phyloP scores from a whole-genome alignment of 2,888 invertebrate species.

The Criorhina ranunculi region DNA sequence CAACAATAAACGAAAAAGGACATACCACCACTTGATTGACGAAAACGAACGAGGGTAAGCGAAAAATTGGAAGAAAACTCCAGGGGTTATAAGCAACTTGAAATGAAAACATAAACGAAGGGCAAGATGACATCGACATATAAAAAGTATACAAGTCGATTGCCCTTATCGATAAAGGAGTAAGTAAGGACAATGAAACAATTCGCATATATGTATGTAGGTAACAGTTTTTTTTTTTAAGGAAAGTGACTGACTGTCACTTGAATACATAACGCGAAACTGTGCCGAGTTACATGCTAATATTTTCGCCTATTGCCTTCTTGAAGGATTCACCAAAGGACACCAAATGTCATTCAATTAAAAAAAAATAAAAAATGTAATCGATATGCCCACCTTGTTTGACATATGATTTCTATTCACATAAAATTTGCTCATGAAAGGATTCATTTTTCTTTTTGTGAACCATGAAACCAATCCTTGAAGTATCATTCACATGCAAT shows the following conservation, averaged over 20 bases:
- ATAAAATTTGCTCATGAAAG: constrained; percentile 47
- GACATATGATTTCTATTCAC: constrained; percentile 67
- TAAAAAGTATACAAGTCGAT: constrained; percentile 50
- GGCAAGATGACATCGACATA: constrained; percentile 58
- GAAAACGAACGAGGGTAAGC: constrained; percentile 51
- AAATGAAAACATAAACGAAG: constrained; percentile 34
- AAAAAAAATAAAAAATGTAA: constrained; percentile 62
- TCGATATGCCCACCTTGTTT: constrained; percentile 65
- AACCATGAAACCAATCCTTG: constrained; percentile 66
- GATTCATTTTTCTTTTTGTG: constrained; percentile 44
- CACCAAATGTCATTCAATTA: constrained; percentile 65
- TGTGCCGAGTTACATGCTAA: constrained; percentile 63
- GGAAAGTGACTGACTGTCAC: constrained; percentile 11
- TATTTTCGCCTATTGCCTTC: constrained; percentile 48
- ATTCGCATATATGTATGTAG: constrained; percentile 32
- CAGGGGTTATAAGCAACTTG: constrained; percentile 46
- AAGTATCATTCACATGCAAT: constrained; percentile 54
- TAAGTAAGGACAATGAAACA: constrained; percentile 27
- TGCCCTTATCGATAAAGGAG: constrained; percentile 41
- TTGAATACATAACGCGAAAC: constrained; percentile 43
- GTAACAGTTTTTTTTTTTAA: constrained; percentile 1
- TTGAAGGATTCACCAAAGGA: constrained; percentile 52
- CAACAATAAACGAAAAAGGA: constrained; percentile 60
- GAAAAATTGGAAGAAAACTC: constrained; percentile 45
- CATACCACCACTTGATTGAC: constrained; percentile 72